Base-by-base conservation (phyloP, 2,797 vertebrate species). In the Danio kyathit region DNA sequence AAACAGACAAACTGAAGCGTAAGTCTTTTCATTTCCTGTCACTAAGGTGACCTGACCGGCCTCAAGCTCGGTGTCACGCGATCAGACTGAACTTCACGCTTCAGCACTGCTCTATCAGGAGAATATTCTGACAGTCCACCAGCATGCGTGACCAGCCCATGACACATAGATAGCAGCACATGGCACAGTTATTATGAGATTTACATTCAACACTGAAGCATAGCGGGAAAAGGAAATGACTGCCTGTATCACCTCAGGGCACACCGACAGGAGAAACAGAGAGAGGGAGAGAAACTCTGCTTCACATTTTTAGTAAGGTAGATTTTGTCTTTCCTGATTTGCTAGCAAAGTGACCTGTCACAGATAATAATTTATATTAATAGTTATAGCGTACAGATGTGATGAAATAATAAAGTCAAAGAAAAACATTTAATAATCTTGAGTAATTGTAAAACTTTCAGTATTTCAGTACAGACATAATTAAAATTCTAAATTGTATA, bases 121-220 rank as follows among this genome's bases (percentile, higher is more conserved):
- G 17, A 44, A 66, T 44, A 66, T 78, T 29, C n/a, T 78, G 64
- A 67, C 41, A 69, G 51, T 67, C 71, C 71, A 74, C 19, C 41
- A 46, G 71, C 44, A 13, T 73, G 71, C 41, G 1, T 74, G 54
- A 60, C 41, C 8, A 74, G 71, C 41, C 54, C 71, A 14, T 14
- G 54, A 59, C 41, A 46, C 40, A 57, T 11, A 72, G 70, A 57
- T 74, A 48, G 52, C 54, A 48, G 17, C 52, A 74, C 71, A 74
- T 44, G 54, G 17, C 54, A 74, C 13, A 48, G 41, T 60, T 74
- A 60, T 74, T 74, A 46, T 48, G 7, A 60, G 17, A 74, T 74
- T 74, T 74, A 74, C 19, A 57, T 74, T 29, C 56, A 57, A 43
- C 11, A 56, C 69, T 19, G 69, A 72, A 57, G 40, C 54, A 74